A percentile compares a stretch with the other conserved stretches of the same genome.
phyloP scores from a whole-genome alignment of 1,140 invertebrate species.

The Magallana ariakensis region DNA sequence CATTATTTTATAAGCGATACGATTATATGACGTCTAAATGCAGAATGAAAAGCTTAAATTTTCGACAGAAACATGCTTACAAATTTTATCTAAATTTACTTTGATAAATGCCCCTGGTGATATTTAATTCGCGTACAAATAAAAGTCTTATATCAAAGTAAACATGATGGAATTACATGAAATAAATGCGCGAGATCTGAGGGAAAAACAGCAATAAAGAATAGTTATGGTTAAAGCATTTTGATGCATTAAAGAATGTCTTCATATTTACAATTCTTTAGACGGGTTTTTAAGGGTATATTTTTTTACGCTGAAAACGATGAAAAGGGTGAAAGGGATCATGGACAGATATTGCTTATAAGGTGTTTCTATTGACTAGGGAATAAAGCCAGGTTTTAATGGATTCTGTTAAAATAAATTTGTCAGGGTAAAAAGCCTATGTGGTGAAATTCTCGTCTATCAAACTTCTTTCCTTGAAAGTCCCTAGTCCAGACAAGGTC shows the following conservation, averaged over 20 bases:
- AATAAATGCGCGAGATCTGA: neutral
- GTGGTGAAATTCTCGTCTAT: no score
- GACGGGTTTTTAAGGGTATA: neutral
- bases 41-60: neutral
- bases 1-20: neutral
- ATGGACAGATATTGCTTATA: neutral
- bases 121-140: slow-evolving; percentile 4
- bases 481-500: no score
- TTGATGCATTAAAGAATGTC: neutral
- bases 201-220: neutral
- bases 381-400: neutral
- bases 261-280: neutral
- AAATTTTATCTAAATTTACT: neutral
- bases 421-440: neutral
- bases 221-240: neutral
- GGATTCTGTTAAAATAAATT: neutral
- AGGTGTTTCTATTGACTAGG: neutral
- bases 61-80: neutral
- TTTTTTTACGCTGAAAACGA: neutral
- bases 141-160: slow-evolving; percentile 8
- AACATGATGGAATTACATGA: neutral
- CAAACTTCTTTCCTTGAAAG: no score
- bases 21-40: neutral
- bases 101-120: neutral
- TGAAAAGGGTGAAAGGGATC: neutral